Evolutionary conservation across 2,113 vertebrate genomes (phyloP).

Genomic region (Candoia aspera): DNA sequence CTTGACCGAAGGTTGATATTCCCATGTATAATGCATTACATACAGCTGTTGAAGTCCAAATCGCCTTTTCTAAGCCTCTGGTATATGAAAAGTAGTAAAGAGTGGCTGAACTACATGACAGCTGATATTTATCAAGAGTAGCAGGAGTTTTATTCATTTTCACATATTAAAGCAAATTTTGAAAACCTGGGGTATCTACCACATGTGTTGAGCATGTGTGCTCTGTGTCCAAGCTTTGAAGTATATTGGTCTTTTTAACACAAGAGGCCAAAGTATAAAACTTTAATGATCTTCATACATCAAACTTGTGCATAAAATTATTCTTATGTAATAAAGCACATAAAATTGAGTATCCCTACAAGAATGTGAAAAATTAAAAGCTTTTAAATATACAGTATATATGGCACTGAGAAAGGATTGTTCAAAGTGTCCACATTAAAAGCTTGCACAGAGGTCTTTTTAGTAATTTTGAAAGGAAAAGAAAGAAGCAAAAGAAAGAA

Average conservation of each 20-base stretch:
- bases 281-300: constrained; percentile 53
- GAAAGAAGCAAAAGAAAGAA: not conserved
- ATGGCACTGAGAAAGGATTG: not conserved
- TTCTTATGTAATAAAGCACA: constrained; percentile 36
- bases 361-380: constrained; percentile 34
- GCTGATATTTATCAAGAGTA: constrained; percentile 71
- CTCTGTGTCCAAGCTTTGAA: constrained; percentile 66
- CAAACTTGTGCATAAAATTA: constrained; percentile 35
- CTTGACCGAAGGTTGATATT: constrained; percentile 63
- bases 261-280: constrained; percentile 46
- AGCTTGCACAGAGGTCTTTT: not conserved
- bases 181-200: constrained; percentile 60
- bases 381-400: constrained; percentile 3
- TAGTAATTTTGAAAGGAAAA: not conserved
- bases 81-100: constrained; percentile 58
- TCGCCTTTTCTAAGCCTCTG: constrained; percentile 53
- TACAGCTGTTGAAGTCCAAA: constrained; percentile 56
- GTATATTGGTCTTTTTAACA: constrained; percentile 54
- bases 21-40: constrained; percentile 57
- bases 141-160: constrained; percentile 65
- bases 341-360: constrained; percentile 25
- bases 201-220: constrained; percentile 72
- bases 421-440: not conserved
- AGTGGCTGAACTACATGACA: constrained; percentile 57
- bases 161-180: constrained; percentile 67